phyloP scores from a whole-genome alignment of 1,140 invertebrate genomes.

The Laupala kohalensis region DNA sequence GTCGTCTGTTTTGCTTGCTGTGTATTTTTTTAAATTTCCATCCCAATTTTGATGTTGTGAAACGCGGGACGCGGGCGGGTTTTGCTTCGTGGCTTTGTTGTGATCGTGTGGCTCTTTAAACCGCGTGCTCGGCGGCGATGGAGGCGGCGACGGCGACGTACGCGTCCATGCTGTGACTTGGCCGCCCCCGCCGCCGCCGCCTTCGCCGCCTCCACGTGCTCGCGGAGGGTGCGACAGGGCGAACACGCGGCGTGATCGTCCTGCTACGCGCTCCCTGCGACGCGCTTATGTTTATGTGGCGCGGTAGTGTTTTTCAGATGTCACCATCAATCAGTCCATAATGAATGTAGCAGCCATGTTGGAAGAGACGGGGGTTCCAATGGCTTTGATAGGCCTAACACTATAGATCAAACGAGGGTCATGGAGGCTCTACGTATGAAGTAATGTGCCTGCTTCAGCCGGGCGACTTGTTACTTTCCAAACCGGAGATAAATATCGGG shows the following conservation, averaged over 20 bases:
- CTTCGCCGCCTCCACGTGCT: not conserved
- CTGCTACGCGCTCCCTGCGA: not conserved
- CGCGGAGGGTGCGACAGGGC: not conserved
- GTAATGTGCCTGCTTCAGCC: not conserved
- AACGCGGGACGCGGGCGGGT: constrained; percentile 6
- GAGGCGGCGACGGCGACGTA: too few species aligned
- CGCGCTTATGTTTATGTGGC: not conserved
- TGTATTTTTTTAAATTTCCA: not conserved
- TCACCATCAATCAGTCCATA: constrained; percentile 21
- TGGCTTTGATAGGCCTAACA: constrained; percentile 3
- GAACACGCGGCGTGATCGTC: not conserved
- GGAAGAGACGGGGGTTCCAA: not conserved
- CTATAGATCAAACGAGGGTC: constrained; percentile 11
- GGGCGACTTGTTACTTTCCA: not conserved
- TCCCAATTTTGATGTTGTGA: not conserved
- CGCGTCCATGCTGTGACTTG: too few species aligned
- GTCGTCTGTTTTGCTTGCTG: not conserved
- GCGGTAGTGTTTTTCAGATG: constrained; percentile 21
- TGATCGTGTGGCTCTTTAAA: not conserved
- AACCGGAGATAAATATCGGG: not conserved
- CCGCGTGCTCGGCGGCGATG: too few species aligned
- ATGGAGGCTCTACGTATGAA: constrained; percentile 13
- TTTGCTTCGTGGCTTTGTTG: not conserved
- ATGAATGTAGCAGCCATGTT: constrained; percentile 11
- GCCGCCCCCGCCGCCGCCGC: too few species aligned